Evolutionary conservation across 2,888 invertebrate genomes (phyloP), one percentile per base, ranked within the genome.

Genomic region (Heliconius cydno): DNA sequence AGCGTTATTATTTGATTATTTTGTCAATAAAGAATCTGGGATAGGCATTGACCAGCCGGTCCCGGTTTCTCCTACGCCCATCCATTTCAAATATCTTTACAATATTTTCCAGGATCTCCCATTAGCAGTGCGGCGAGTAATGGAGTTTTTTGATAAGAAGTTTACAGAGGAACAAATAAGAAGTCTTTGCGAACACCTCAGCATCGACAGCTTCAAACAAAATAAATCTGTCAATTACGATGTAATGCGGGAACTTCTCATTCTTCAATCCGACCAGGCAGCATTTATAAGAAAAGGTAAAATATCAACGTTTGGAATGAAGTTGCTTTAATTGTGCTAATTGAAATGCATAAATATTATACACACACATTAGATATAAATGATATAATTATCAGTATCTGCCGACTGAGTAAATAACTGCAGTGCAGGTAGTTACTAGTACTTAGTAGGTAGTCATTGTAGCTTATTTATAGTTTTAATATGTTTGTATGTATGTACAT

Each of bases 141-240:
- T 96, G 0, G 87, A 93, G 1, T 98, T 98, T 87, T 91, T 97
- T 60, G 94, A 92, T 67, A 96, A 96, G 87, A 85, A 90, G 0
- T 95, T 96, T 80, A 94, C 92, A 0, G 91, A 94, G 0, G 95
- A 96, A 30, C 95, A 98, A 87, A 88, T 98, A 0, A 87, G 92
- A 0, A 90, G 92, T 30, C 92, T 99, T 5, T 95, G 96, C 15
- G 91, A 97, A 12, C 98, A 98, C 88, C 96, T 98, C 81, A 96
- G 96, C 86, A 98, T 99, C 82, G 96, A 97, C 15, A 97, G 96
- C 88, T 99, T 99, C 93, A 97, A 97, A 83, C 95, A 96, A 22
- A 98, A 98, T 92, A 96, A 96, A 73, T 96, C 97, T 10, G 97
- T 98, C 0, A 98, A 98, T 88, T 96, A 95, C 75, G 96, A 96